Evolutionary conservation across 2,797 vertebrate genomes (phyloP), one percentile per base, ranked within the genome.

Genomic region (Sebastes itinus): DNA sequence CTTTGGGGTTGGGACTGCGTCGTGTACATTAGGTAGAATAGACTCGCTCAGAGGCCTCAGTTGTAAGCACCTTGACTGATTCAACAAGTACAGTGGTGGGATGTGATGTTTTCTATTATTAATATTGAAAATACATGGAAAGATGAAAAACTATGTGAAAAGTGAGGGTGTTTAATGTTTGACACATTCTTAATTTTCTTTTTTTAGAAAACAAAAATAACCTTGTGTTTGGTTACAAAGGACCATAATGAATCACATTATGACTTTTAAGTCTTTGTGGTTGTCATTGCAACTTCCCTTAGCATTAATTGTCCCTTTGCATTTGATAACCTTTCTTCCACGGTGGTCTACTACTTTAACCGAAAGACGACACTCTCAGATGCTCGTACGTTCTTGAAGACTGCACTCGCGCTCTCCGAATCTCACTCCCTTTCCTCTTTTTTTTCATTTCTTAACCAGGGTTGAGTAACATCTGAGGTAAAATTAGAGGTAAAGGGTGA

Each of bases 401-500:
- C 86, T 81, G 81, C 85, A 80, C 74, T 83, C 61, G 4, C 75
- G 63, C 28, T 25, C 38, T 69, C 61, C 42, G 23, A 67, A 62
- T 33, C 65, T 46, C 23, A 28, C 32, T 61, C 13, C 18, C 28
- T 12, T 54, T 25, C 49, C 23, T 49, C 20, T 61, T 9, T 71
- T 77, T 54, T 55, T 42, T 42, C 52, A 22, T 60, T 66, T 76
- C 69, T 56, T 65, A 61, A 81, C 58, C 75, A 67, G 83, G 87
- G 88, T 86, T 87, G 82, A 94, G 88, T 86, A 91, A 93, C 92
- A 93, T 94, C 87, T 92, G 91, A 94, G 94, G 94, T 94, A 94
- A 95, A 94, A 91, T 89, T 87, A 92, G 95, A 95, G 95, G 94
- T 95, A 95, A 95, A 91, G 89, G 89, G 94, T 94, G 94, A 95